Conservation (phyloP, 30 jellyfish, hydroid and myxozoan species). For the Rhopilema esculentum region DNA sequence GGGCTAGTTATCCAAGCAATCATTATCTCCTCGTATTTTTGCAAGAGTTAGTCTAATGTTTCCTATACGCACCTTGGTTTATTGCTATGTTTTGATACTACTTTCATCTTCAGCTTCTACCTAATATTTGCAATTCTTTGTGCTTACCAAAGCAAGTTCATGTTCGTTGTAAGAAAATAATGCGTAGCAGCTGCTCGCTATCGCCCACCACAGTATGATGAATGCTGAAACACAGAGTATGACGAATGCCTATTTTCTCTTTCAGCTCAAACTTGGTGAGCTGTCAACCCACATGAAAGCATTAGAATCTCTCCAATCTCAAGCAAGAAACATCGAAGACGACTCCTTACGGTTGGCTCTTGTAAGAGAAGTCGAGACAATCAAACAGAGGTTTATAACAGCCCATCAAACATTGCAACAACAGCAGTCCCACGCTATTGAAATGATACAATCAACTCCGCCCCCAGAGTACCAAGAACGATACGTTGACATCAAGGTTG, state of each 20-base stretch:
- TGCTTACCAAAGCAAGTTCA: too few relatives aligned
- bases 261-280: conserved; percentile 80
- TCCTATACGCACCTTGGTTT: too few relatives aligned
- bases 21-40: too few relatives aligned
- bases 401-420: conserved; percentile 74
- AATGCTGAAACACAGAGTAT: too few relatives aligned
- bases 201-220: too few relatives aligned
- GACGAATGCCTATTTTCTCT: not conserved
- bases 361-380: conserved; percentile 83
- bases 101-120: too few relatives aligned
- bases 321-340: conserved; percentile 79
- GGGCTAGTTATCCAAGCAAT: too few relatives aligned
- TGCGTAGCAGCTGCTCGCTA: not conserved
- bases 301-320: conserved; percentile 68
- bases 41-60: too few relatives aligned
- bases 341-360: conserved; percentile 87
- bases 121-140: too few relatives aligned
- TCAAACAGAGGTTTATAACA: conserved; percentile 69
- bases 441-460: conserved; percentile 88
- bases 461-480: conserved; percentile 93
- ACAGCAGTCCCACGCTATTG: conserved; percentile 79
- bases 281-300: conserved; percentile 74
- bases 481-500: conserved; percentile 59
- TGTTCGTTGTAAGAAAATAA: too few relatives aligned
- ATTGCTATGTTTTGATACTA: too few relatives aligned